A percentile compares a stretch with the other conserved stretches of the same genome.
phyloP scores from a whole-genome alignment of 2,113 vertebrate genomes.

The Syngnathus scovelli region DNA sequence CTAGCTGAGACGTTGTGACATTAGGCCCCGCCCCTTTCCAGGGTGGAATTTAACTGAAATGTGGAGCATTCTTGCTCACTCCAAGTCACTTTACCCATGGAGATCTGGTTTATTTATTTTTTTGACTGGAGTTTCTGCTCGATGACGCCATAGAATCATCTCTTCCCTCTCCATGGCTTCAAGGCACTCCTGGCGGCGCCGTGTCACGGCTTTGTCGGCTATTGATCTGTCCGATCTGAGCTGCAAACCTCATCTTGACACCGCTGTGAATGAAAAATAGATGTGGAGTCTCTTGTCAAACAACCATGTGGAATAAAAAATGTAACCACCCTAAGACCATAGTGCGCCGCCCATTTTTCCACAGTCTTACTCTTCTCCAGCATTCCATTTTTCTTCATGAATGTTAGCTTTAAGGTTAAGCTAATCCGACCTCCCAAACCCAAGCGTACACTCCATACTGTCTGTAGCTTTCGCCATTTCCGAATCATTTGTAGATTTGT shows the following conservation, averaged over 20 bases:
- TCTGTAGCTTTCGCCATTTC: too few species aligned
- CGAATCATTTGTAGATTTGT: neutral
- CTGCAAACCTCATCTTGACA: neutral
- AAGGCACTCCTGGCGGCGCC: neutral
- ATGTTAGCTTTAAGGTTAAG: too few species aligned
- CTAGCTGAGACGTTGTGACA: constrained; percentile 28
- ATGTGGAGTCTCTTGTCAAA: neutral
- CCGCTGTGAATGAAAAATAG: neutral
- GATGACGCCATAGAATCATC: neutral
- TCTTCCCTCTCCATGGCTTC: neutral
- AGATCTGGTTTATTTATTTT: neutral
- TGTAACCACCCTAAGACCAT: neutral
- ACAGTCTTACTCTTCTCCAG: neutral
- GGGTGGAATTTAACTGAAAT: constrained; percentile 8
- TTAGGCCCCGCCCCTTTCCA: constrained; percentile 25
- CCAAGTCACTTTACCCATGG: constrained; percentile 19
- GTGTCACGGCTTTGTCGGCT: neutral
- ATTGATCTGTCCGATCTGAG: neutral
- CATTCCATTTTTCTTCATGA: neutral
- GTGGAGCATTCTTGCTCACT: constrained; percentile 20
- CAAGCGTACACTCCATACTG: too few species aligned
- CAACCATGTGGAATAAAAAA: neutral
- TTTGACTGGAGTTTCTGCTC: neutral
- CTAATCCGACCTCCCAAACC: too few species aligned
- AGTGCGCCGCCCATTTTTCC: neutral